These are phyloP conservation scores for Hydraecia micacea DNA, from an alignment of 2,888 invertebrate genomes.

Conservation along the genomic window DNA sequence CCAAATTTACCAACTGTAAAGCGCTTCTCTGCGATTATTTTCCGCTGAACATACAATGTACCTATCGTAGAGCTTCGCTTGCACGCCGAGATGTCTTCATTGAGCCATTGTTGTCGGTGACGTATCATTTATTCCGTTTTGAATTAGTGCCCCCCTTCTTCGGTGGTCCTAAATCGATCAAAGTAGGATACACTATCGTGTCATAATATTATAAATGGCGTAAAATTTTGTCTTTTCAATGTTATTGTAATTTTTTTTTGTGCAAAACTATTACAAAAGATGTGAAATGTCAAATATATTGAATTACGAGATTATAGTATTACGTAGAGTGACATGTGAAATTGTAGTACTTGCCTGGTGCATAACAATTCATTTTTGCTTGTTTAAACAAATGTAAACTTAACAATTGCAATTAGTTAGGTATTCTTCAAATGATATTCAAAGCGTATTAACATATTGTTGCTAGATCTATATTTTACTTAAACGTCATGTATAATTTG, in stretches of 20 bases:
- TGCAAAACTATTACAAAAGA: slow-evolving; percentile 43
- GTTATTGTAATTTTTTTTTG: slow-evolving; percentile 67
- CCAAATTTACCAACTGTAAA: slow-evolving; percentile 84
- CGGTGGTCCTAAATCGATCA: slow-evolving; percentile 80
- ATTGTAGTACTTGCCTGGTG: background rate
- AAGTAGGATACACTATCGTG: slow-evolving; percentile 70
- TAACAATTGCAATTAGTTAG: slow-evolving; percentile 30
- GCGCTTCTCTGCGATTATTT: slow-evolving; percentile 82
- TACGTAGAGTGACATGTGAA: slow-evolving; percentile 47
- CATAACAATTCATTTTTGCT: background rate
- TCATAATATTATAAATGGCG: slow-evolving; percentile 85
- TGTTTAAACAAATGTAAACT: background rate
- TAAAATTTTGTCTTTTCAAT: slow-evolving; percentile 76
- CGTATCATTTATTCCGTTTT: slow-evolving; percentile 85
- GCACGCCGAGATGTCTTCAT: slow-evolving; percentile 82
- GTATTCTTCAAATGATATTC: slow-evolving; percentile 35
- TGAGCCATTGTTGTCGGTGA: slow-evolving; percentile 84
- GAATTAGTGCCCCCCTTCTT: slow-evolving; percentile 75
- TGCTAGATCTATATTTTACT: slow-evolving; percentile 53
- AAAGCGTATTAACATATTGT: slow-evolving; percentile 40
- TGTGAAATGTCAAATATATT: slow-evolving; percentile 45
- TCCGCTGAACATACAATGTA: slow-evolving; percentile 81
- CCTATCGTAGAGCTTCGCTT: slow-evolving; percentile 70
- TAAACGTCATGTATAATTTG: slow-evolving; percentile 61
- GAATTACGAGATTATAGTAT: slow-evolving; percentile 54